Conservation (phyloP, 2,113 vertebrate species). For the Tricholaema leucomelas region DNA sequence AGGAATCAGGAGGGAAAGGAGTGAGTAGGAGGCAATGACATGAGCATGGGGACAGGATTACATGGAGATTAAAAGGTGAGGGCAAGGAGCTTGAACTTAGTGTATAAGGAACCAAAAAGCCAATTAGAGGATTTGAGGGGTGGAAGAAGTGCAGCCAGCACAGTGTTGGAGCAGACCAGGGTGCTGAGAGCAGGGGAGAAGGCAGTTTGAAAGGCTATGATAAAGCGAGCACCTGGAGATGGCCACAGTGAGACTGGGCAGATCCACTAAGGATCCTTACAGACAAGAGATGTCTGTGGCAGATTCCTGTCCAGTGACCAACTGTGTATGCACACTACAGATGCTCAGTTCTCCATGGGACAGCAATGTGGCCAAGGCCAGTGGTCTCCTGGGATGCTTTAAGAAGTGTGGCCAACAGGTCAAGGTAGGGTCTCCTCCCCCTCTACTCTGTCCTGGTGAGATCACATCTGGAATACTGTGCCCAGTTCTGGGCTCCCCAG, state of each 20-base stretch:
- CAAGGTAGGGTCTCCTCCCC: too few relatives aligned
- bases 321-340: not conserved
- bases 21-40: conserved; percentile 2
- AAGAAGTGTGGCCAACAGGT: too few relatives aligned
- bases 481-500: too few relatives aligned
- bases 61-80: not conserved
- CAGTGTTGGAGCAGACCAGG: not conserved
- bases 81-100: conserved; percentile 16
- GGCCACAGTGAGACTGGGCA: not conserved
- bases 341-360: not conserved
- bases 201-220: not conserved
- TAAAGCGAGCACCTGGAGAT: accelerated
- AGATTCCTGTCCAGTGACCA: not conserved
- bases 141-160: not conserved
- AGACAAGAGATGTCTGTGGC: not conserved
- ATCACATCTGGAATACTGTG: too few relatives aligned
- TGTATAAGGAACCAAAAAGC: conserved; percentile 19
- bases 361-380: too few relatives aligned
- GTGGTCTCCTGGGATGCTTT: too few relatives aligned
- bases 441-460: too few relatives aligned
- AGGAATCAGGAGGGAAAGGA: not conserved
- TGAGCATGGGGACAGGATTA: not conserved
- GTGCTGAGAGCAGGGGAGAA: accelerated
- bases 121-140: conserved; percentile 9
- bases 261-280: not conserved